Evolutionary conservation across 2,113 vertebrate species (phyloP).

Genomic region (Pseudopipra pipra): DNA sequence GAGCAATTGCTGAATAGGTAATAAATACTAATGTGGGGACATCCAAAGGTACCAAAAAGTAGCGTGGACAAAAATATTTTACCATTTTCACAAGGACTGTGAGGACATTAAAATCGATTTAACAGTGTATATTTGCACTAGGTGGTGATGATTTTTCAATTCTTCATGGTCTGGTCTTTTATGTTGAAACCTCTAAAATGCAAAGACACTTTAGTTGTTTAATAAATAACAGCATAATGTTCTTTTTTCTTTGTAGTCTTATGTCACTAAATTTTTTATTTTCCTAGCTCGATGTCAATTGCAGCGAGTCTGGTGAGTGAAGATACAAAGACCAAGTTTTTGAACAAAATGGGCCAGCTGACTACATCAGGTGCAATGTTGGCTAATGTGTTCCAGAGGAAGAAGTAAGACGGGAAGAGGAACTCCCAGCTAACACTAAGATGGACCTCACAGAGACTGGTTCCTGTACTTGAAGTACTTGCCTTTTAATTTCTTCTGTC

Average conservation of each 20-base stretch:
- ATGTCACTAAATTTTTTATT: neutral
- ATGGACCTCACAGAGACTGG: slow-evolving; percentile 75
- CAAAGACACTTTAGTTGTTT: neutral
- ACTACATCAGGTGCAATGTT: slow-evolving; percentile 98
- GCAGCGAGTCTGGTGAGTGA: slow-evolving; percentile 96
- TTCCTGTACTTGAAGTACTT: slow-evolving; percentile 94
- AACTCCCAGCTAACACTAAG: slow-evolving; percentile 72
- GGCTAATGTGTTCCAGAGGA: slow-evolving; percentile 99
- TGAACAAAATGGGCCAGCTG: slow-evolving; percentile 99
- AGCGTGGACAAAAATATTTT: neutral
- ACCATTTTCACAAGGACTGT: neutral
- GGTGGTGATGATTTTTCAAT: neutral
- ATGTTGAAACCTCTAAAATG: neutral
- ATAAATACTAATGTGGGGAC: neutral
- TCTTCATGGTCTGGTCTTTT: neutral
- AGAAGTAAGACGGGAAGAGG: slow-evolving; percentile 79
- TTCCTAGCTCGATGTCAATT: slow-evolving; percentile 90
- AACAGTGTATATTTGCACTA: neutral
- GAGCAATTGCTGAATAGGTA: neutral
- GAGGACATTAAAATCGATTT: neutral
- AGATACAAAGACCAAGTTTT: slow-evolving; percentile 98
- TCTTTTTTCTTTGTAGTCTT: neutral
- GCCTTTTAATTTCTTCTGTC: slow-evolving; percentile 86
- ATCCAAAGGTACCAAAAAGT: neutral
- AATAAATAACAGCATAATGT: neutral